Evolutionary conservation across 2,113 vertebrate genomes (phyloP).

Genomic region (Uria lomvia): DNA sequence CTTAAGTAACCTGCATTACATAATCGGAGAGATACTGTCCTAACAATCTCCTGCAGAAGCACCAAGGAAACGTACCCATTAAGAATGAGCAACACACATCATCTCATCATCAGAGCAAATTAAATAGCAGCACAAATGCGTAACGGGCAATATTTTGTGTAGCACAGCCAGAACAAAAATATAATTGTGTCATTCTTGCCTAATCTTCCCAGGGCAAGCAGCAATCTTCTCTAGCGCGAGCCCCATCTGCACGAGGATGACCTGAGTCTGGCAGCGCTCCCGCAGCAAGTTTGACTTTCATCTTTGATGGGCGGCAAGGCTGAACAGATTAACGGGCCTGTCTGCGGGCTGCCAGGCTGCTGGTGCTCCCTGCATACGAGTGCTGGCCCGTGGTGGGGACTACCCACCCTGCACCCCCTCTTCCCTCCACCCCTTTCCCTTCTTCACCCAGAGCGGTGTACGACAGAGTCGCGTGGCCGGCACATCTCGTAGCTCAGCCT

Average conservation of each 20-base stretch:
- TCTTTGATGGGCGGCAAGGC: not conserved
- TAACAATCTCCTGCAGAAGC: conserved; percentile 1
- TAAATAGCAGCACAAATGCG: not conserved
- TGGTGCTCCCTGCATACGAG: not conserved
- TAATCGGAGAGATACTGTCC: conserved; percentile 8
- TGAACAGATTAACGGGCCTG: not conserved
- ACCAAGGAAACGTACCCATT: not conserved
- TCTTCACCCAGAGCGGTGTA: not conserved
- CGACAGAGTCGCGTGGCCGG: accelerated
- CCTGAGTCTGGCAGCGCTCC: not conserved
- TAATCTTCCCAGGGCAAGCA: not conserved
- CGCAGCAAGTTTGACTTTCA: not conserved
- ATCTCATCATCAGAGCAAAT: not conserved
- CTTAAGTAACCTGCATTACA: conserved; percentile 46
- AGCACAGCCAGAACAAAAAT: not conserved
- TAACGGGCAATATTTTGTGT: not conserved
- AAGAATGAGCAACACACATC: not conserved
- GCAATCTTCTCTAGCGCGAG: not conserved
- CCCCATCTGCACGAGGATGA: accelerated
- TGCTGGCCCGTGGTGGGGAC: not conserved
- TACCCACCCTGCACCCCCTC: not conserved
- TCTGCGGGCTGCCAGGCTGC: not conserved
- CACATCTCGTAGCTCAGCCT: not conserved
- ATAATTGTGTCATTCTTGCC: not conserved
- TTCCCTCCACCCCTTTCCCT: not conserved